Percentiles rank a stretch among this genome's conserved stretches.
phyloP scores from a whole-genome alignment of 2,888 invertebrate genomes.

The Amiota communis region DNA sequence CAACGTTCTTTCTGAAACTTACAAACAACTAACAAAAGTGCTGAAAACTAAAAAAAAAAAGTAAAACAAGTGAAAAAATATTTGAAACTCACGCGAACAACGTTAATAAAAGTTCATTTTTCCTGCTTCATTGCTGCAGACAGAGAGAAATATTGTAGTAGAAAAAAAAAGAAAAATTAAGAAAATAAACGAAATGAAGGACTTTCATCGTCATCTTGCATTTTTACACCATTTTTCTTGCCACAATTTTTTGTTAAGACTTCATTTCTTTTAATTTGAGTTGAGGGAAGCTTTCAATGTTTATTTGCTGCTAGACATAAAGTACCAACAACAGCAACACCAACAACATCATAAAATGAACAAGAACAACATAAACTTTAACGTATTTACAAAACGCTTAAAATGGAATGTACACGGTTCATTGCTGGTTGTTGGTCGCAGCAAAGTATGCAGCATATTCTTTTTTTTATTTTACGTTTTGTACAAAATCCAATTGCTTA shows the following conservation, averaged over 20 bases:
- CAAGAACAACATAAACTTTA: background rate
- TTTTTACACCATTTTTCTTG: constrained; percentile 4
- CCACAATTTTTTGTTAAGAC: background rate
- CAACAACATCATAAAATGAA: background rate
- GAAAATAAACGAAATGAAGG: no score
- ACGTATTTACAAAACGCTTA: constrained; percentile 1
- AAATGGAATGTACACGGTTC: background rate
- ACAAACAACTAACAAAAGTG: constrained; percentile 9
- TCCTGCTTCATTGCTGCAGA: constrained; percentile 12
- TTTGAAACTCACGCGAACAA: background rate
- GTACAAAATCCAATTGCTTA: no score
- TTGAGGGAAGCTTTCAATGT: background rate
- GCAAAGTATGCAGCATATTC: constrained; percentile 1
- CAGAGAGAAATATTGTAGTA: no score
- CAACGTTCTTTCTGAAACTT: constrained; percentile 3
- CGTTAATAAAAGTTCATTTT: constrained; percentile 19
- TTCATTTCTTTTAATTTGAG: constrained; percentile 14
- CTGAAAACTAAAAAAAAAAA: background rate
- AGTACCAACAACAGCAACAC: background rate
- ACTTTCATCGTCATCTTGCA: background rate
- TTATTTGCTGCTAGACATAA: background rate
- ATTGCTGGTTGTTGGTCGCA: background rate
- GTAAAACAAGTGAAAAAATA: background rate
- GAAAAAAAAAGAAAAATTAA: no score
- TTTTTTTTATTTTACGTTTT: background rate